These are phyloP conservation scores for Pipistrellus pygmaeus DNA, from an alignment of 2,797 vertebrate genomes.

Conservation along the genomic window DNA sequence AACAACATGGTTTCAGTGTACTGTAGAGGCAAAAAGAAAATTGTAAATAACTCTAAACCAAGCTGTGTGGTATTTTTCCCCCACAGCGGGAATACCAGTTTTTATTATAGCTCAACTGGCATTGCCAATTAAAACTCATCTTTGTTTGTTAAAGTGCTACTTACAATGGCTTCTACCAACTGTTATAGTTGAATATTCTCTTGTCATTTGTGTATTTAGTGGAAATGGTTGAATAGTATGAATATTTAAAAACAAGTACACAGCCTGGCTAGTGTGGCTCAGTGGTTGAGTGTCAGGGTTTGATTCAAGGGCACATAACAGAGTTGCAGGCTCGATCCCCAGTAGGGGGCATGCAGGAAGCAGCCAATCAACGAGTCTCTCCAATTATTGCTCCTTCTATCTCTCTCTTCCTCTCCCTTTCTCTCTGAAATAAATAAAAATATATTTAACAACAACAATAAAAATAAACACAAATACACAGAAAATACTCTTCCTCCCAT, in stretches of 20 bases:
- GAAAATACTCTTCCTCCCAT: constrained; percentile 77
- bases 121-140: constrained; percentile 90
- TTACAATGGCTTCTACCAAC: constrained; percentile 89
- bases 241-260: constrained; percentile 87
- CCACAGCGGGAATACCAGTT: constrained; percentile 89
- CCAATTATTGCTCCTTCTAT: too few relatives aligned
- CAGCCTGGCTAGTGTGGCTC: neutral
- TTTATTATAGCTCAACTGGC: constrained; percentile 90
- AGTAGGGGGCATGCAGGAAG: too few relatives aligned
- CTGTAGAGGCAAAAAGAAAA: constrained; percentile 43
- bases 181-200: constrained; percentile 88
- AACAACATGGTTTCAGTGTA: constrained; percentile 82
- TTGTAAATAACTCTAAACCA: constrained; percentile 89
- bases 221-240: constrained; percentile 85
- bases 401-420: too few relatives aligned
- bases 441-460: too few relatives aligned
- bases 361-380: too few relatives aligned
- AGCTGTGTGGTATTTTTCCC: constrained; percentile 85
- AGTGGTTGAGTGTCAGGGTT: too few relatives aligned
- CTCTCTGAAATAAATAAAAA: too few relatives aligned
- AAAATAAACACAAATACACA: constrained; percentile 80
- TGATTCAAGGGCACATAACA: too few relatives aligned
- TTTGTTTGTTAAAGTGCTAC: constrained; percentile 88
- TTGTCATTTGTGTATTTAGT: constrained; percentile 88
- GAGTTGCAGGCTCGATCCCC: too few relatives aligned